Conservation (phyloP, 1,140 invertebrate genomes). For the Neocloeon triangulifer region DNA sequence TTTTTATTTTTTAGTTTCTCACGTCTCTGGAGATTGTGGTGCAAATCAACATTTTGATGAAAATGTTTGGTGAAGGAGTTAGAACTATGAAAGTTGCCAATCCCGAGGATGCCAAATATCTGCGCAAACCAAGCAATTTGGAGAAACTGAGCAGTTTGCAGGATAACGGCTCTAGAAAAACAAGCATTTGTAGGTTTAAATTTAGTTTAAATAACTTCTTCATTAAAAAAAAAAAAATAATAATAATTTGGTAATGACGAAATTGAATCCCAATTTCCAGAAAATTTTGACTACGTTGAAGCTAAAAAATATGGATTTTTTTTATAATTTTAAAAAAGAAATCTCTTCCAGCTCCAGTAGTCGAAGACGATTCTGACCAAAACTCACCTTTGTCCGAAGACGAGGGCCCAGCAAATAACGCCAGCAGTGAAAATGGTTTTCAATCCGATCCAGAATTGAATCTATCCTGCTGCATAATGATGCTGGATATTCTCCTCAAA, state of each 20-base stretch:
- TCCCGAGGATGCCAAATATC: too few relatives aligned
- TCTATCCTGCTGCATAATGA: slow-evolving; percentile 82
- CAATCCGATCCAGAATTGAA: slow-evolving; percentile 41
- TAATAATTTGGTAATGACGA: too few relatives aligned
- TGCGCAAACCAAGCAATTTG: too few relatives aligned
- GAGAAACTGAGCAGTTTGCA: too few relatives aligned
- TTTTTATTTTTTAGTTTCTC: slow-evolving; percentile 34
- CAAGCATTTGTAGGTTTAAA: slow-evolving; percentile 33
- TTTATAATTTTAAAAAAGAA: too few relatives aligned
- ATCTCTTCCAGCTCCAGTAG: slow-evolving; percentile 28
- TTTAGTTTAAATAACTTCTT: too few relatives aligned
- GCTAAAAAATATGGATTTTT: too few relatives aligned
- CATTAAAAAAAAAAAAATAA: too few relatives aligned
- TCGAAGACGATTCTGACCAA: slow-evolving; percentile 41
- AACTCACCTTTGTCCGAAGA: slow-evolving; percentile 49
- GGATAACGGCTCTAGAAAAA: slow-evolving; percentile 10
- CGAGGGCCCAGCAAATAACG: slow-evolving; percentile 20
- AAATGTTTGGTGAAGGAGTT: slow-evolving; percentile 71
- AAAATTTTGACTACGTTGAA: too few relatives aligned
- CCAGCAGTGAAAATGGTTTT: background rate
- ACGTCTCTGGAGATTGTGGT: slow-evolving; percentile 76
- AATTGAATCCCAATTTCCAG: too few relatives aligned
- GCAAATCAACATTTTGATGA: slow-evolving; percentile 60
- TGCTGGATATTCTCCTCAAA: slow-evolving; percentile 86
- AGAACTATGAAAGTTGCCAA: slow-evolving; percentile 32